Base-by-base conservation (phyloP, 2,888 invertebrate genomes). In the Macrophya annulata region DNA sequence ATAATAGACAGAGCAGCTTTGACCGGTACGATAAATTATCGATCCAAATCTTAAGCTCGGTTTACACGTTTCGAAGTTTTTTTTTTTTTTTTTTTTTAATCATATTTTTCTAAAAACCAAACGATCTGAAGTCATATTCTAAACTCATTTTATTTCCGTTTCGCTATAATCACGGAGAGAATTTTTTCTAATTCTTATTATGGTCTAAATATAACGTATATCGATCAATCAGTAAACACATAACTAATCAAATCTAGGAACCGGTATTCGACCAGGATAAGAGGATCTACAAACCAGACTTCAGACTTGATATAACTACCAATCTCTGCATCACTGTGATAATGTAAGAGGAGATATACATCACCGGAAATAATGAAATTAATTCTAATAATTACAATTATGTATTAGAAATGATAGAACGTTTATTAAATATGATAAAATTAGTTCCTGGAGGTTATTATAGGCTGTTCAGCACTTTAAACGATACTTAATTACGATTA, bases 321-420 rank as follows among this genome's bases (percentile, higher is more conserved):
- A n/a, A 55, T 55, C 55, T 55, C 55, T 17, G 4, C 55, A n/a
- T 55, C 8, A 6, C n/a, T 55, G n/a, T 31, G n/a, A n/a, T 3
- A 31, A 3, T 31, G 31, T 3, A 31, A 31, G 31, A 31, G 31
- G 31, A 31, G 31, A 31, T 31, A n/a, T 55, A 55, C 8, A 8
- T 55, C n/a, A n/a, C 55, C 55, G 55, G 55, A 55, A 55, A 55
- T 55, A 6, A n/a, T 55, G n/a, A 55, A n/a, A 55, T n/a, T n/a
- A 55, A 55, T 55, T 55, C 10, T 51, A 17, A 17, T 51, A n/a
- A 55, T 55, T n/a, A 55, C n/a, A n/a, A n/a, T 6, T n/a, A n/a
- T 6, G 6, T 55, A 8, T 55, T 6, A n/a, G 55, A 55, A 55
- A 8, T n/a, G 55, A n/a, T n/a, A 5, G 15, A 55, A n/a, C n/a